Evolutionary conservation across 2,113 vertebrate species (phyloP).

Genomic region (Marmota flaviventris): DNA sequence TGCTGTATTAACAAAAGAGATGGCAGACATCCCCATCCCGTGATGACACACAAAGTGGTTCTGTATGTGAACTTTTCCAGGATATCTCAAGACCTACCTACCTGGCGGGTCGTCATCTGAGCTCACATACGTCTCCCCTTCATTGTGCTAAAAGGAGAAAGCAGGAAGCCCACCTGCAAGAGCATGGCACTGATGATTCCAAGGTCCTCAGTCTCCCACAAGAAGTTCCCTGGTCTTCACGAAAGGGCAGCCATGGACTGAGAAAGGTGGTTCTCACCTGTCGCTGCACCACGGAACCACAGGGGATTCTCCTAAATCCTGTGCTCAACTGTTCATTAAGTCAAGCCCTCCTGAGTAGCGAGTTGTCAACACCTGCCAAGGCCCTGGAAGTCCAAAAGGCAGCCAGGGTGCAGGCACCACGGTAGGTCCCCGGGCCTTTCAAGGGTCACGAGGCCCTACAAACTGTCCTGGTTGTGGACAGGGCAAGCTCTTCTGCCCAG

Average conservation of each 20-base stretch:
- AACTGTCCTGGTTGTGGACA: too few species aligned
- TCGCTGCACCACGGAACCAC: too few species aligned
- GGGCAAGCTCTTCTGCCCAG: neutral
- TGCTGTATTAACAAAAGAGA: neutral
- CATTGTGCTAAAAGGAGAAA: neutral
- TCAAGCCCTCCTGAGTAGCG: neutral
- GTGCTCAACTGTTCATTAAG: neutral
- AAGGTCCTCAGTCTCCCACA: neutral
- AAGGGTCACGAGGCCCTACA: neutral
- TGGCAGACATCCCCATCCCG: neutral
- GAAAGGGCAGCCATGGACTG: neutral
- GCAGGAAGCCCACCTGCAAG: neutral
- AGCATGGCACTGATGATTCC: neutral
- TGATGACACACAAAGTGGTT: neutral
- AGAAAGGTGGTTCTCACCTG: neutral
- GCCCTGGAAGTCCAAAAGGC: neutral
- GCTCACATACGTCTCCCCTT: neutral
- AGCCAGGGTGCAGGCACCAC: neutral
- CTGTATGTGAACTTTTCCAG: neutral
- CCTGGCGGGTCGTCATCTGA: too few species aligned
- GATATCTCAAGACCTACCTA: neutral
- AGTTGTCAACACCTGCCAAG: too few species aligned
- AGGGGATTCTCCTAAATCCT: too few species aligned
- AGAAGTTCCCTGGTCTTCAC: too few species aligned
- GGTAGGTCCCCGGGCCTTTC: neutral